A percentile compares a stretch with the other conserved stretches of the same genome.
phyloP scores from a whole-genome alignment of 2,113 vertebrate genomes.

The Dasypus novemcinctus region DNA sequence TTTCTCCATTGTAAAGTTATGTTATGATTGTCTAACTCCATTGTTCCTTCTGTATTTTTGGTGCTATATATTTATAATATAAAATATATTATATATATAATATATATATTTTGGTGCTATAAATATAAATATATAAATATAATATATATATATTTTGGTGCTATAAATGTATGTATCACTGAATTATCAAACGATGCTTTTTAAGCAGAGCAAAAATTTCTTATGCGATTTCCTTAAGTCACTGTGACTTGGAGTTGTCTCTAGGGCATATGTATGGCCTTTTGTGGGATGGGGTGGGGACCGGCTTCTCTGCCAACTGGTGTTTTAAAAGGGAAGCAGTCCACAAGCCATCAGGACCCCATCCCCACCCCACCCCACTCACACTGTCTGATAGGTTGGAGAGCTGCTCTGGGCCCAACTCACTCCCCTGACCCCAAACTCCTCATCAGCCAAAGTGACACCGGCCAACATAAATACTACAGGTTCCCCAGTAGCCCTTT shows the following conservation, averaged over 20 bases:
- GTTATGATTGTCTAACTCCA: too few relatives aligned
- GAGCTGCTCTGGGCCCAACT: background rate
- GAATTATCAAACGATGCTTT: background rate
- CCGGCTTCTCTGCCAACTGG: background rate
- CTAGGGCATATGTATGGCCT: background rate
- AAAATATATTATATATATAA: too few relatives aligned
- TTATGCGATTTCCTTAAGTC: background rate
- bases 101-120: too few relatives aligned
- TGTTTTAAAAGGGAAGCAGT: background rate
- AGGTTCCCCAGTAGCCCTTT: background rate
- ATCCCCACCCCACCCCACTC: too few relatives aligned
- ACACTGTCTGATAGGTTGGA: background rate
- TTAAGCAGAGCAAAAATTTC: background rate
- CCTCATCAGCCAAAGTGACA: background rate
- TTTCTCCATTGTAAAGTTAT: too few relatives aligned
- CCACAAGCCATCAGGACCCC: background rate
- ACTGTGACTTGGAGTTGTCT: background rate
- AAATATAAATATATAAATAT: too few relatives aligned
- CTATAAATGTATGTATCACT: background rate
- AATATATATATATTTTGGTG: too few relatives aligned
- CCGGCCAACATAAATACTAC: background rate
- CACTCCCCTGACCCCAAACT: accelerated
- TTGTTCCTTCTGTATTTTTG: too few relatives aligned
- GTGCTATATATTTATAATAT: background rate
- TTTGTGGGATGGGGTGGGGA: background rate